A percentile compares a stretch with the other conserved stretches of the same genome.
These are phyloP conservation scores for Syndactyla subalaris DNA, from an alignment of 2,797 vertebrate genomes.

Conservation along the genomic window DNA sequence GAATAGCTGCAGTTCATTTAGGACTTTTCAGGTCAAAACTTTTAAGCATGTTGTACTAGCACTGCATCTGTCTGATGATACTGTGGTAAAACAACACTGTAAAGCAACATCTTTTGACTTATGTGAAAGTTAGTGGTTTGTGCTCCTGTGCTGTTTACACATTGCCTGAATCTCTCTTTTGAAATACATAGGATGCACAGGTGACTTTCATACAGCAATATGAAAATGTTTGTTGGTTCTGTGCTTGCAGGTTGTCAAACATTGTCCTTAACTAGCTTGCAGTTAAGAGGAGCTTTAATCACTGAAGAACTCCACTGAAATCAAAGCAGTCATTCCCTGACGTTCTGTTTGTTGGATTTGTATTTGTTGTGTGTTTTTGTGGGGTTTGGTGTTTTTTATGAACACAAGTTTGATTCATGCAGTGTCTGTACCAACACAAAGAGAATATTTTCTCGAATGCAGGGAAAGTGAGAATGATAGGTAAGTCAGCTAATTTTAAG, in stretches of 20 bases:
- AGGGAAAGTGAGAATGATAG: not conserved
- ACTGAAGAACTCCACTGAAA: not conserved
- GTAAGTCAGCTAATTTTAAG: not conserved
- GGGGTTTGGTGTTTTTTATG: not conserved
- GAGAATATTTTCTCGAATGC: not conserved
- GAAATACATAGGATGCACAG: not conserved
- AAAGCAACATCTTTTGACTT: not conserved
- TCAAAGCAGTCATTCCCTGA: not conserved
- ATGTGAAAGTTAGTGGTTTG: accelerated
- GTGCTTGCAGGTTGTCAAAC: not conserved
- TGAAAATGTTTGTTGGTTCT: not conserved
- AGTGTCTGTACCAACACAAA: not conserved
- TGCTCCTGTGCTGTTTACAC: not conserved
- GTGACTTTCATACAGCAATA: not conserved
- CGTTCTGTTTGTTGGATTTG: not conserved
- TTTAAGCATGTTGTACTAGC: not conserved
- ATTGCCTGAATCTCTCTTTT: not conserved
- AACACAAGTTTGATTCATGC: not conserved
- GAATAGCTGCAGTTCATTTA: not conserved
- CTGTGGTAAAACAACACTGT: not conserved
- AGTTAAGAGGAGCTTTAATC: not conserved
- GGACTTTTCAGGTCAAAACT: not conserved
- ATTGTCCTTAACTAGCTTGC: not conserved
- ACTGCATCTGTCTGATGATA: not conserved
- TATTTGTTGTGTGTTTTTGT: not conserved